Base-by-base conservation (phyloP, 2,797 vertebrate species). In the Neoniphon sammara region DNA sequence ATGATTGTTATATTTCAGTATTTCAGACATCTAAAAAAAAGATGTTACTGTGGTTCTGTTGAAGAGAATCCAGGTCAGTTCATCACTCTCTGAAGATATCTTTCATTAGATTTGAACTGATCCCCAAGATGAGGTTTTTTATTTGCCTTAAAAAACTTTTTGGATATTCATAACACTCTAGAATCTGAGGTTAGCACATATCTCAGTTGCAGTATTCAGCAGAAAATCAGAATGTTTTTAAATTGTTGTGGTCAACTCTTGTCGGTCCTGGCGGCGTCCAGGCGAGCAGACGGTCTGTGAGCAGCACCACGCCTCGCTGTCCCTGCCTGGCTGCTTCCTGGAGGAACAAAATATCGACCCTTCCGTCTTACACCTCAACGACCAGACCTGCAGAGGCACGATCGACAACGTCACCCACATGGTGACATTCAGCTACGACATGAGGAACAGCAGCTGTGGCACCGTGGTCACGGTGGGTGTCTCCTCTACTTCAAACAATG, bases 321-420 rank as follows among this genome's bases (percentile, higher is more conserved):
- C 46, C 66, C 49, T 88, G 64, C 47, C 30, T 0, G 2, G 18
- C 9, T 88, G 86, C 70, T 79, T 81, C 18, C 50, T 88, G 80
- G 63, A 52, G 25, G 81, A 81, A 18, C 72, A 50, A 52, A 59
- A 52, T 18, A 4, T 86, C 0, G 2, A 23, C 4, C 66, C 69
- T 55, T 5, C 31, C 0, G 3, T 0, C 1, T 12, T 84, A 7
- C 78, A 77, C 42, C 70, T 86, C 25, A 69, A 47, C 0, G 47
- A 86, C 31, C 7, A 0, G 1, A 56, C 0, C 46, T 86, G 81
- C 63, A 46, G 5, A 8, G 84, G 78, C 2, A n/a, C 15, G 6
- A 6, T 66, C 21, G 46, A 79, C 1, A 2, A 61, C 5, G 34
- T 7, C 34, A 36, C 12, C 25, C 77, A 73, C 72, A 73, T 30